Evolutionary conservation across 35 echinoderm and acorn worm species (phyloP).

Genomic region (Apostichopus californicus): DNA sequence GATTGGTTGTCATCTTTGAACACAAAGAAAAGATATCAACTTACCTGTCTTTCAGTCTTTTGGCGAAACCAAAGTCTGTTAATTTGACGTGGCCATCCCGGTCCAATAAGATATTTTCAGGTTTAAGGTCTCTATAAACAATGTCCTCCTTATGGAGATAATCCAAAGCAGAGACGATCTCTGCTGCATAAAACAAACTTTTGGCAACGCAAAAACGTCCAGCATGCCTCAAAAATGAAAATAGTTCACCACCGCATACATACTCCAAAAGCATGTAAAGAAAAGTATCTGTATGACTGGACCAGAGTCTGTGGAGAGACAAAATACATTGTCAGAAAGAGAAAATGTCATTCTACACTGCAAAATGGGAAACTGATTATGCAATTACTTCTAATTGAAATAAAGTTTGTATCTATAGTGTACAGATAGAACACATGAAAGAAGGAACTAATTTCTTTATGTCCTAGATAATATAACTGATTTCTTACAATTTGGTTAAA

Average conservation of each 20-base stretch:
- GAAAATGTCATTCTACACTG: neutral
- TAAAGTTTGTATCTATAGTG: too few species aligned
- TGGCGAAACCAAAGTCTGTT: conserved; percentile 99
- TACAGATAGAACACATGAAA: too few species aligned
- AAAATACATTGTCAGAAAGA: neutral
- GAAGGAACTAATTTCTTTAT: too few species aligned
- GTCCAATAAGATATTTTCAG: conserved; percentile 97
- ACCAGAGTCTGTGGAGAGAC: conserved; percentile 79
- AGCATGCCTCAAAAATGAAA: conserved; percentile 90
- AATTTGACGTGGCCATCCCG: conserved; percentile 94
- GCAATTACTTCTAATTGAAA: too few species aligned
- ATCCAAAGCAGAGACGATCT: conserved; percentile 93
- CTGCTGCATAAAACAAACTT: conserved; percentile 78
- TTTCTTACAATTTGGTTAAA: too few species aligned
- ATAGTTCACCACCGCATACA: conserved; percentile 97
- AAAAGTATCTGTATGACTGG: conserved; percentile 85
- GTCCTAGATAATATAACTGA: too few species aligned
- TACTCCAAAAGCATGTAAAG: conserved; percentile 97
- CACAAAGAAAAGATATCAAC: neutral
- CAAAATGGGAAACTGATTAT: too few species aligned
- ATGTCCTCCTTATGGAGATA: conserved; percentile 96
- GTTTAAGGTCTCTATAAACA: conserved; percentile 97
- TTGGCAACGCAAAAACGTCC: conserved; percentile 75
- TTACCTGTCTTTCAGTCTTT: conserved; percentile 95
- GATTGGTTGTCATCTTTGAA: too few species aligned